These are phyloP conservation scores for Prionace glauca DNA, from an alignment of 2,797 vertebrate species.

Conservation along the genomic window DNA sequence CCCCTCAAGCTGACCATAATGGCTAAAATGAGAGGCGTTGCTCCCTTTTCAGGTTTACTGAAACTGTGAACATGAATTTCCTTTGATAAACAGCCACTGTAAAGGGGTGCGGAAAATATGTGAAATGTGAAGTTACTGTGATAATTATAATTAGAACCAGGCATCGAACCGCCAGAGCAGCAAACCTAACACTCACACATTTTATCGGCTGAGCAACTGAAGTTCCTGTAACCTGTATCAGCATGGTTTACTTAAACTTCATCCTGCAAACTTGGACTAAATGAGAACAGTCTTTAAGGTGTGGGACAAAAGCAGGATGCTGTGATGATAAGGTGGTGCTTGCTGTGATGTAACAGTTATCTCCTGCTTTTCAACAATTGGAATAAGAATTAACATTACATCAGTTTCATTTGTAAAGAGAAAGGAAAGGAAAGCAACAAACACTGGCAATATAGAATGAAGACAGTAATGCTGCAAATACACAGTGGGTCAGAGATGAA, in stretches of 20 bases:
- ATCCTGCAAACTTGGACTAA: background rate
- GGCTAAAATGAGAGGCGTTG: background rate
- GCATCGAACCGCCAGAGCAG: background rate
- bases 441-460: background rate
- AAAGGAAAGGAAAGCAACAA: background rate
- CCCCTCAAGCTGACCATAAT: background rate
- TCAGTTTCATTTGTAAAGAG: background rate
- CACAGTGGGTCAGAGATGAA: background rate
- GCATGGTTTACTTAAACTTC: background rate
- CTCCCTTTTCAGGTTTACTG: background rate
- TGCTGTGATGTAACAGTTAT: background rate
- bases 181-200: background rate
- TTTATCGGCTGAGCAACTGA: background rate
- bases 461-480: background rate
- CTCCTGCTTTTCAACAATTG: background rate
- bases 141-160: background rate
- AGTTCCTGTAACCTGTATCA: background rate
- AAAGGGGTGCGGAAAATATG: background rate
- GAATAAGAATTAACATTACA: background rate
- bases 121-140: background rate
- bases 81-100: background rate
- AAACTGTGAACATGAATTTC: background rate
- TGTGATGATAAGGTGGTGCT: background rate
- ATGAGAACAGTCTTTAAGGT: background rate
- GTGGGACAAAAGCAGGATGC: background rate